Percentiles rank a stretch among this genome's conserved stretches.
Conservation (phyloP, 2,888 invertebrate genomes). For the Lampropteryx suffumata region DNA sequence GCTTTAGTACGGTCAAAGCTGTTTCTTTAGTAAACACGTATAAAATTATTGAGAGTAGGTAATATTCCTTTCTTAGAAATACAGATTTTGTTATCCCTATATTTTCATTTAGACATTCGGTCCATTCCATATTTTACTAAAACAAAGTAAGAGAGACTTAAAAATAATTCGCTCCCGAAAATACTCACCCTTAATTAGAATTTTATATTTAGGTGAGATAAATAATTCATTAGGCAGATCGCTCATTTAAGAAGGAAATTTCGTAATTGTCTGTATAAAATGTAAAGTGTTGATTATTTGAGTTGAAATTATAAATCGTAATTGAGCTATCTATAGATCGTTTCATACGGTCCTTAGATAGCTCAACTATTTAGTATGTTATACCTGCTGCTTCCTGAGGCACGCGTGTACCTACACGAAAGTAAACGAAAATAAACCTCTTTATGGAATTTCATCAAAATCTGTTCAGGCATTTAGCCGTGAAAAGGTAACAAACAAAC, state of each 20-base stretch:
- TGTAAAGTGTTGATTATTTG: not conserved
- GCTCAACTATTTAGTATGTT: too few relatives aligned
- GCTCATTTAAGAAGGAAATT: not conserved
- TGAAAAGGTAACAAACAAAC: too few relatives aligned
- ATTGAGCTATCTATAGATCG: constrained; percentile 12
- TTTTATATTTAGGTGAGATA: constrained; percentile 23
- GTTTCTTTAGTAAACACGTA: constrained; percentile 13
- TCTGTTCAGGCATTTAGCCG: too few relatives aligned
- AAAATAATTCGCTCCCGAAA: constrained; percentile 31
- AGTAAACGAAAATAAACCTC: too few relatives aligned
- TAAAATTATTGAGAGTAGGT: constrained; percentile 20
- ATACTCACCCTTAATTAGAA: constrained; percentile 33
- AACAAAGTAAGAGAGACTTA: constrained; percentile 33
- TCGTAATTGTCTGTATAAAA: not conserved
- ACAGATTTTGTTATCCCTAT: constrained; percentile 16
- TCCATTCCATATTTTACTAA: constrained; percentile 23
- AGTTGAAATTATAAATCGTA: not conserved
- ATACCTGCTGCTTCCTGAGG: too few relatives aligned
- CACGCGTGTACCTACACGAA: too few relatives aligned
- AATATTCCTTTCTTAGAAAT: constrained; percentile 13
- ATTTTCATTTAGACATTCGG: constrained; percentile 22
- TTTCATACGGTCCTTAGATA: too few relatives aligned
- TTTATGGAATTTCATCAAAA: too few relatives aligned
- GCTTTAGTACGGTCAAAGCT: constrained; percentile 15
- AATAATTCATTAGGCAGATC: not conserved